Evolutionary conservation across 2,888 invertebrate species (phyloP), one percentile per base, ranked within the genome.

Genomic region (Mesoligia furuncula): DNA sequence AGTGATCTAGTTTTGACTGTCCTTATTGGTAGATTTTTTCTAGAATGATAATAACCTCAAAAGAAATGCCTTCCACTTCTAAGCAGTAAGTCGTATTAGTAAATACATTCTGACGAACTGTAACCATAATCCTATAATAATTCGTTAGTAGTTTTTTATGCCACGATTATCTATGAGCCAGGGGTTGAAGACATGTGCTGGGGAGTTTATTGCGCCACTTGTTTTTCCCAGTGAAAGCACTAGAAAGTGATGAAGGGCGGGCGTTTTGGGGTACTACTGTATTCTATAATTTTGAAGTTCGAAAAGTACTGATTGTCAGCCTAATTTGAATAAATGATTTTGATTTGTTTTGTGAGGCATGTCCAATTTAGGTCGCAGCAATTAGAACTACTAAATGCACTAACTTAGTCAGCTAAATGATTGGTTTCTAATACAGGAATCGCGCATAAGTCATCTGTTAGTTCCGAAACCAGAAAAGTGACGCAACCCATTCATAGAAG

Each of bases 401-500:
- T 31, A 57, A 11, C 15, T 57, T 72, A 79, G 54, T 72, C 79
- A 57, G 24, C 11, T 24, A 73, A 57, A 39, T 27, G 1, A 57
- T 48, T 31, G 1, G 39, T 57, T 48, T 57, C 42, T 61, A 59
- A 61, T 45, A 36, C 9, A 54, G 9, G 15, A 61, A 67, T n/a
- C 15, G 15, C 11, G n/a, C 54, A 61, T 36, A 67, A 7, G 20
- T 81, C 77, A 70, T 39, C 1, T 36, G 39, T 80, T 51, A 71
- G 39, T 74, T 51, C 65, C 17, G 42, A 51, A 57, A 70, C 27
- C 20, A 45, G n/a, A 57, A 77, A 64, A 71, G 39, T 79, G 73
- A 80, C 64, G 24, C 76, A 80, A 7, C 36, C 13, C 6, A 51
- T 81, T 77, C 78, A 24, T 36, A 62, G 62, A 77, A 71, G 8